Percentiles rank a stretch among this genome's conserved stretches.
phyloP scores from a whole-genome alignment of 2,888 invertebrate species.

The Onchidella celtica region DNA sequence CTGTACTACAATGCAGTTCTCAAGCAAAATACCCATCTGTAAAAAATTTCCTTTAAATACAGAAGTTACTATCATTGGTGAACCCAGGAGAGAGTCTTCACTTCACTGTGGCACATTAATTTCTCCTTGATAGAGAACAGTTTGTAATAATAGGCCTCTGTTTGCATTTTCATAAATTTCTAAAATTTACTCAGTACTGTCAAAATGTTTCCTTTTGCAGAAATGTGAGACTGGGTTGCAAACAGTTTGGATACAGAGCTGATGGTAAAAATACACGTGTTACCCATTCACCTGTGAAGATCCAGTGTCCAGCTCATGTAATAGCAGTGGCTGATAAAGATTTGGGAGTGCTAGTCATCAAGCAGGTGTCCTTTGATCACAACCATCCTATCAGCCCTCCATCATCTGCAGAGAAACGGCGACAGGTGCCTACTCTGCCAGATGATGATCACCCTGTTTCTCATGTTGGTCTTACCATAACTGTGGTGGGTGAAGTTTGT shows the following conservation, averaged over 20 bases:
- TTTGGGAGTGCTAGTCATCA: background rate
- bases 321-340: background rate
- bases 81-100: too few species aligned
- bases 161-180: too few species aligned
- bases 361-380: background rate
- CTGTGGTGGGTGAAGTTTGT: background rate
- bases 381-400: background rate
- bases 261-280: background rate
- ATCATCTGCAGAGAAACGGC: background rate
- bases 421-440: background rate
- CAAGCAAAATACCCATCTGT: too few species aligned
- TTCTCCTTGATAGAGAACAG: too few species aligned
- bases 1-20: too few species aligned
- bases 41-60: too few species aligned
- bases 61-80: too few species aligned
- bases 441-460: background rate
- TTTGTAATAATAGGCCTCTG: too few species aligned
- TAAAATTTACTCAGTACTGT: too few species aligned
- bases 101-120: too few species aligned
- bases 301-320: conserved; percentile 11
- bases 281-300: background rate
- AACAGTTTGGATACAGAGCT: background rate
- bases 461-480: background rate
- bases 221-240: conserved; percentile 9
- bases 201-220: too few species aligned